phyloP scores from a whole-genome alignment of 2,888 invertebrate species.

The Drosophila birchii region DNA sequence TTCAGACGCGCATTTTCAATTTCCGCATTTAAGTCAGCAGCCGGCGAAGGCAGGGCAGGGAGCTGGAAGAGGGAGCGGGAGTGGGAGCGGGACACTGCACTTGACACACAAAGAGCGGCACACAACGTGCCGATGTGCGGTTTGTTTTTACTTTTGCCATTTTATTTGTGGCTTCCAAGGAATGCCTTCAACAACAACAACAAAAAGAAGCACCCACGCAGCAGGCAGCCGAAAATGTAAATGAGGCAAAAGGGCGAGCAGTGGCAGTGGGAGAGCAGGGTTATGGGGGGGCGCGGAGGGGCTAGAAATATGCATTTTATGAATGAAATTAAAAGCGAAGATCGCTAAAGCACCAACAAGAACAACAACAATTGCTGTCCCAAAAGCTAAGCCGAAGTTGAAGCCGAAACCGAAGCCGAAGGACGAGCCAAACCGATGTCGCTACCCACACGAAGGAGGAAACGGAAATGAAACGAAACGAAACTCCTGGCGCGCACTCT shows the following conservation, averaged over 20 bases:
- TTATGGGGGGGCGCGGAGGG: not conserved
- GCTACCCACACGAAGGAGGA: conserved; percentile 14
- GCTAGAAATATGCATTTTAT: conserved; percentile 60
- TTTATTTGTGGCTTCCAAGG: conserved; percentile 18
- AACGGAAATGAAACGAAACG: conserved; percentile 8
- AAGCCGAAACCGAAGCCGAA: conserved; percentile 2
- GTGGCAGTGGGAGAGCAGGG: not conserved
- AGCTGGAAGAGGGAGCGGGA: not conserved
- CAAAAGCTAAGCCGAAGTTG: conserved; percentile 27
- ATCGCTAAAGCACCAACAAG: conserved; percentile 31
- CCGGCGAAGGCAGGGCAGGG: not conserved
- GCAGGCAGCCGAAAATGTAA: conserved; percentile 46
- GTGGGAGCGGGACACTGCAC: conserved; percentile 47
- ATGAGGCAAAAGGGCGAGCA: conserved; percentile 24
- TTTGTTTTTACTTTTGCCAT: conserved; percentile 26
- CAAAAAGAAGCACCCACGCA: conserved; percentile 27
- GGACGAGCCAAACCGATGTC: not conserved
- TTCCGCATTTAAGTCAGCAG: conserved; percentile 53
- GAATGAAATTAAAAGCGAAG: conserved; percentile 75
- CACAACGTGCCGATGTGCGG: conserved; percentile 40
- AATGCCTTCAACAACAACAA: conserved; percentile 30
- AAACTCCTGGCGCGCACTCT: conserved; percentile 25
- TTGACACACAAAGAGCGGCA: conserved; percentile 66
- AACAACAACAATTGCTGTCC: conserved; percentile 19
- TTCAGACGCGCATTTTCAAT: conserved; percentile 58